Evolutionary conservation across 2,797 vertebrate species (phyloP).

Genomic region (Schizopygopsis malacanthus): DNA sequence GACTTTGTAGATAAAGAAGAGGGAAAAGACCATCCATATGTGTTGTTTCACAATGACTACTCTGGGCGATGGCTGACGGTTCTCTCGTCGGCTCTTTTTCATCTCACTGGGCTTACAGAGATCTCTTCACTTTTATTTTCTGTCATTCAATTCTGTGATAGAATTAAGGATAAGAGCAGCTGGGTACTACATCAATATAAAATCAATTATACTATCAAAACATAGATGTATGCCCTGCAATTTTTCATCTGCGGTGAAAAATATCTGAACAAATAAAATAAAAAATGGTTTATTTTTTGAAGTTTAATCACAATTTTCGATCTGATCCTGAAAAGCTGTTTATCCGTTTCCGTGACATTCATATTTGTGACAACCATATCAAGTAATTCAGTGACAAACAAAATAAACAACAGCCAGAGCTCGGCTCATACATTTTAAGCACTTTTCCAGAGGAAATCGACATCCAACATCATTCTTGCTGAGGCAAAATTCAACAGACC

Average conservation of each 20-base stretch:
- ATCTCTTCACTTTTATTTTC: constrained; percentile 60
- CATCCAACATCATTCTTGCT: constrained; percentile 20
- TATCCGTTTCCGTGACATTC: constrained; percentile 57
- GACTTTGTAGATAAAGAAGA: not conserved
- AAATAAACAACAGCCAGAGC: constrained; percentile 53
- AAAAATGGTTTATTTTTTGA: constrained; percentile 28
- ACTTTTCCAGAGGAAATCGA: constrained; percentile 37
- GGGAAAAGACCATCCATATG: constrained; percentile 28
- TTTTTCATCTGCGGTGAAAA: constrained; percentile 50
- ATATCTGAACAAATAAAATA: constrained; percentile 27
- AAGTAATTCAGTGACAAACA: constrained; percentile 56
- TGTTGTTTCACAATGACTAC: constrained; percentile 22
- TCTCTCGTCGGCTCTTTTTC: constrained; percentile 47
- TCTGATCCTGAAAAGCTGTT: constrained; percentile 55
- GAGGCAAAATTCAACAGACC: constrained; percentile 20
- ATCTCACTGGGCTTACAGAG: constrained; percentile 49
- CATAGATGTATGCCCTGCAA: constrained; percentile 51
- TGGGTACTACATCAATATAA: constrained; percentile 65
- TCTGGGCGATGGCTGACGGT: constrained; percentile 34
- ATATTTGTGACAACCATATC: constrained; percentile 61
- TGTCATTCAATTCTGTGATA: constrained; percentile 55
- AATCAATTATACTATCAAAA: constrained; percentile 61
- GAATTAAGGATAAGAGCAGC: constrained; percentile 63
- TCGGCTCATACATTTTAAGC: constrained; percentile 48
- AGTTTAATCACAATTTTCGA: constrained; percentile 56